Base-by-base conservation (phyloP, 2,888 invertebrate species). In the Chaetogeoica ovagalla region DNA sequence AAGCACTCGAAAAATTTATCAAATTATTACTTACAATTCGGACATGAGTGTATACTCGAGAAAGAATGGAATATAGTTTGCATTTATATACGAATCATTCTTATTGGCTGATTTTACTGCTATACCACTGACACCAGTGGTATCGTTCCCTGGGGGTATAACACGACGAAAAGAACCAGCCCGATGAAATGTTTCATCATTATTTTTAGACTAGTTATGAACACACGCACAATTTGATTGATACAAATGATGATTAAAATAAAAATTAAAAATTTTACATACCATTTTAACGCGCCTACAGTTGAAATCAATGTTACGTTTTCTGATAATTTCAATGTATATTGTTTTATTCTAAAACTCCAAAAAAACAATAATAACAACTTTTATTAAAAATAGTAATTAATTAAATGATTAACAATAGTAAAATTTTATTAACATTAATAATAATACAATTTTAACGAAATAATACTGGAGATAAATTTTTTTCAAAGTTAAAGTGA, bases 31-130 rank as follows among this genome's bases (percentile, higher is more conserved):
- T 91, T 90, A 96, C 96, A 95, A 97, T 88, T 97, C 96, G 6
- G 95, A 94, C 87, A 96, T 90, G 84, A 96, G 92, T 84, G 93
- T 91, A 85, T 96, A 96, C 87, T 97, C 96, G 86, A 94, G 93
- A 85, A 94, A 91, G 86, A 93, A 93, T 84, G 91, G 90, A 55
- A 71, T 23, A 55, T 79, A 79, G 66, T 71, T 63, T 43, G 55
- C 52, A 63, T 71, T 79, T 57, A 79, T 62, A n/a, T 79, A 79
- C 0, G 79, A 71, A 43, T 70, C 63, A 71, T 70, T 79, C 13
- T 9, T 63, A 43, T 63, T 79, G 15, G 37, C 19, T 8, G 79
- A 63, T 63, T 71, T 71, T n/a, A 71, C 57, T 62, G 79, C 15
- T n/a, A 79, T 79, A 43, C 79, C 79, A 71, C 79, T 79, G 21